Percentiles rank a stretch among this genome's conserved stretches.
These are phyloP conservation scores for Ailuropoda melanoleuca DNA, from an alignment of 2,113 vertebrate genomes.

Conservation along the genomic window DNA sequence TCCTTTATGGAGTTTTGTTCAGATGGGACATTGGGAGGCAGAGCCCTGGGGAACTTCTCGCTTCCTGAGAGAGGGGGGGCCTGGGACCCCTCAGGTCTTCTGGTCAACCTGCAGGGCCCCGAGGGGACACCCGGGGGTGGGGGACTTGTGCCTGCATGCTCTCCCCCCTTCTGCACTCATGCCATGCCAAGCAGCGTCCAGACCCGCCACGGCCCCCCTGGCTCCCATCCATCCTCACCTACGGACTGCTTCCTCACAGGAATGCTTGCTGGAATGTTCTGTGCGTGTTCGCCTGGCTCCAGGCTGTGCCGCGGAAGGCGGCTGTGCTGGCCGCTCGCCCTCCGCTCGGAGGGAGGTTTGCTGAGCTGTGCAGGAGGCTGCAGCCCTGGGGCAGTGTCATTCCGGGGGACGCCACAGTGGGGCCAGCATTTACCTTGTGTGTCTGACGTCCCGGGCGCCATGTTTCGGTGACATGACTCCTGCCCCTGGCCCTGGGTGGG, in stretches of 20 bases:
- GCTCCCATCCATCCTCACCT: neutral
- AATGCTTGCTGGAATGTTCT: neutral
- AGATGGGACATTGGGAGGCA: neutral
- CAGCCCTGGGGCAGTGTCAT: neutral
- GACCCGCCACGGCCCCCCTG: neutral
- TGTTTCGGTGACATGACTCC: neutral
- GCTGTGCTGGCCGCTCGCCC: neutral
- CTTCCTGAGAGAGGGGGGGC: neutral
- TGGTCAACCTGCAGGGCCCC: neutral
- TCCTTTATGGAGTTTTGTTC: neutral
- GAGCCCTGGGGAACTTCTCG: neutral
- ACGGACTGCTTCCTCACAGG: neutral
- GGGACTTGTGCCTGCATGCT: neutral
- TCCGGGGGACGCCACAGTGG: neutral
- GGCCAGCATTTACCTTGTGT: no score
- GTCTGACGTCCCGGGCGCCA: neutral
- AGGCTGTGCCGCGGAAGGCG: neutral
- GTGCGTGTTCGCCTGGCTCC: no score
- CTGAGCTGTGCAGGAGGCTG: fast-evolving
- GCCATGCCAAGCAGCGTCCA: fast-evolving
- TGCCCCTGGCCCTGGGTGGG: neutral
- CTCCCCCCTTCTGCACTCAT: no score
- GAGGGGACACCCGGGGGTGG: neutral
- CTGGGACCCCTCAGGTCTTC: neutral
- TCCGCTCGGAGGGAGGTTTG: neutral